Conservation (phyloP, 2,113 vertebrate species). For the Xiphophorus couchianus region DNA sequence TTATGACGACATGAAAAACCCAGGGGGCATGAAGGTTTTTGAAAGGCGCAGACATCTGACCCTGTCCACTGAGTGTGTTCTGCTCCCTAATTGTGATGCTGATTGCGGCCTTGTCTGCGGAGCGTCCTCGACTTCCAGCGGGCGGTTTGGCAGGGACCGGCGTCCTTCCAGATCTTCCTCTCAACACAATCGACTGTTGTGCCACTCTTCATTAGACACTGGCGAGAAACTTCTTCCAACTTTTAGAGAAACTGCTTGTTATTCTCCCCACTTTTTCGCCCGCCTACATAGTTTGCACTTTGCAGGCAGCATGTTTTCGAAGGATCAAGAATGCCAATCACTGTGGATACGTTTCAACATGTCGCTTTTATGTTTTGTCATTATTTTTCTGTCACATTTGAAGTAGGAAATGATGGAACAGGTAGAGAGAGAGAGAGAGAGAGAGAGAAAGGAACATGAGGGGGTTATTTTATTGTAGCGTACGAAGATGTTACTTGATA, state of each 20-base stretch:
- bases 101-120: constrained; percentile 21
- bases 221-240: constrained; percentile 18
- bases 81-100: constrained; percentile 34
- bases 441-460: constrained; percentile 11
- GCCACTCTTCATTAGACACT: not conserved
- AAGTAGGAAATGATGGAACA: not conserved
- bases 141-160: constrained; percentile 29
- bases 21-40: not conserved
- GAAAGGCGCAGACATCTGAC: not conserved
- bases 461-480: constrained; percentile 30
- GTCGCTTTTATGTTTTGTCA: constrained; percentile 53
- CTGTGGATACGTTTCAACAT: constrained; percentile 25
- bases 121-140: constrained; percentile 12
- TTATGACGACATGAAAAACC: not conserved
- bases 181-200: not conserved
- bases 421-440: constrained; percentile 9
- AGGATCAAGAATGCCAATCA: constrained; percentile 42
- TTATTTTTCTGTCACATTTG: constrained; percentile 48
- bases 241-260: not conserved
- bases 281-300: not conserved
- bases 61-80: constrained; percentile 37
- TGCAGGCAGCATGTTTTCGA: constrained; percentile 27
- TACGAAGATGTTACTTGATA: constrained; percentile 47
- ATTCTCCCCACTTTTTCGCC: not conserved
- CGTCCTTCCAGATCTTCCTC: not conserved